phyloP scores from a whole-genome alignment of 92 coral and sea anemone species.

The Epizoanthus illoricatus region DNA sequence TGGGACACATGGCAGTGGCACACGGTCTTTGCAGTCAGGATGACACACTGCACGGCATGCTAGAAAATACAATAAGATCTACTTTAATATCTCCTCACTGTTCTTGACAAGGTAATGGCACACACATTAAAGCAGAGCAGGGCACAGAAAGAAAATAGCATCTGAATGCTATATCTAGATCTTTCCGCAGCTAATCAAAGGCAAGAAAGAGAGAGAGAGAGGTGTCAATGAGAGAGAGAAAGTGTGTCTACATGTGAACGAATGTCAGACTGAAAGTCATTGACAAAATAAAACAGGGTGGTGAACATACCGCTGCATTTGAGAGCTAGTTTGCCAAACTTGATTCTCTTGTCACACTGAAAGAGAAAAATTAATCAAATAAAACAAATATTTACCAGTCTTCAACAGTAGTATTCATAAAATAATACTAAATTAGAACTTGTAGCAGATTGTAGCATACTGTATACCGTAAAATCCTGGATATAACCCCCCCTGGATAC shows the following conservation, averaged over 20 bases:
- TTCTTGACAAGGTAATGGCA: neutral
- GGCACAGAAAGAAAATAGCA: no score
- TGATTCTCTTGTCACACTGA: constrained; percentile 92
- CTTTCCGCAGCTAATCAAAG: no score
- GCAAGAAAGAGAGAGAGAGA: no score
- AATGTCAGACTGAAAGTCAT: no score
- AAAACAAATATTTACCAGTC: no score
- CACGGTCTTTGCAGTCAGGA: constrained; percentile 85
- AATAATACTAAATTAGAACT: no score
- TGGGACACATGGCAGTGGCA: constrained; percentile 91
- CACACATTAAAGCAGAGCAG: no score
- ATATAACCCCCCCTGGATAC: neutral
- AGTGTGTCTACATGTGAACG: no score
- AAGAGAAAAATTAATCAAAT: neutral
- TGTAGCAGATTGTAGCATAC: neutral
- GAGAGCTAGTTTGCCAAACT: constrained; percentile 89
- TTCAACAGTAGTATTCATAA: no score
- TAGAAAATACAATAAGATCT: constrained; percentile 10
- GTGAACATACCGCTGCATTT: constrained; percentile 84
- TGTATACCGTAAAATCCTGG: neutral
- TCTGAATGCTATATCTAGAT: no score
- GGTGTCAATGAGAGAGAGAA: no score
- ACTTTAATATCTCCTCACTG: neutral
- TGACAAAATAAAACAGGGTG: neutral
- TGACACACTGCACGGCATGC: constrained; percentile 98